These are phyloP conservation scores for Hyles vespertilio DNA, from an alignment of 1,140 invertebrate species.

Conservation along the genomic window DNA sequence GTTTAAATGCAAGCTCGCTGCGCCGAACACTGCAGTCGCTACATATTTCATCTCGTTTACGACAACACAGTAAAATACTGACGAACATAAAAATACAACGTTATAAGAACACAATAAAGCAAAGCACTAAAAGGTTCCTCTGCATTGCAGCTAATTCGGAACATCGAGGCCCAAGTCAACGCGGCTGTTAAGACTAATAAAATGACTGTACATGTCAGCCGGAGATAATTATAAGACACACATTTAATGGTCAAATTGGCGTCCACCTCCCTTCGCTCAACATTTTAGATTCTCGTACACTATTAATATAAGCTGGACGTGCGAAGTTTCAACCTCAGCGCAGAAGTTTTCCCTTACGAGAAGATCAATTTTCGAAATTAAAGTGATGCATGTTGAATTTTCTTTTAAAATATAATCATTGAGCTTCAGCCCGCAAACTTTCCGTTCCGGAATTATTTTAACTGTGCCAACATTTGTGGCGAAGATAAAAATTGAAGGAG, in stretches of 20 bases:
- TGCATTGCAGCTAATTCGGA: constrained; percentile 29
- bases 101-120: no score
- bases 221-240: constrained; percentile 30
- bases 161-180: constrained; percentile 4
- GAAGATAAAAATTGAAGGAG: no score
- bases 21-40: constrained; percentile 5
- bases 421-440: no score
- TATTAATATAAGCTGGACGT: constrained; percentile 19
- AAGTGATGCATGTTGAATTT: no score
- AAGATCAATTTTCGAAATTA: no score
- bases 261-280: constrained; percentile 6
- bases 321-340: no score
- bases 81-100: no score
- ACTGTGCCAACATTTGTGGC: no score
- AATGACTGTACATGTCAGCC: constrained; percentile 16
- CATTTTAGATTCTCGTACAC: constrained; percentile 13
- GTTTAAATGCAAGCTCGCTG: constrained; percentile 4
- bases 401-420: no score
- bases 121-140: constrained; percentile 5
- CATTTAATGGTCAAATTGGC: constrained; percentile 23
- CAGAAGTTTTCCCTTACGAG: no score
- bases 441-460: no score
- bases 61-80: not conserved
- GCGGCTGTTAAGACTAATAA: constrained; percentile 20
- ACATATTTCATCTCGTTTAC: constrained; percentile 2